Evolutionary conservation across 1,140 invertebrate genomes (phyloP).

Genomic region (Euura lappo): DNA sequence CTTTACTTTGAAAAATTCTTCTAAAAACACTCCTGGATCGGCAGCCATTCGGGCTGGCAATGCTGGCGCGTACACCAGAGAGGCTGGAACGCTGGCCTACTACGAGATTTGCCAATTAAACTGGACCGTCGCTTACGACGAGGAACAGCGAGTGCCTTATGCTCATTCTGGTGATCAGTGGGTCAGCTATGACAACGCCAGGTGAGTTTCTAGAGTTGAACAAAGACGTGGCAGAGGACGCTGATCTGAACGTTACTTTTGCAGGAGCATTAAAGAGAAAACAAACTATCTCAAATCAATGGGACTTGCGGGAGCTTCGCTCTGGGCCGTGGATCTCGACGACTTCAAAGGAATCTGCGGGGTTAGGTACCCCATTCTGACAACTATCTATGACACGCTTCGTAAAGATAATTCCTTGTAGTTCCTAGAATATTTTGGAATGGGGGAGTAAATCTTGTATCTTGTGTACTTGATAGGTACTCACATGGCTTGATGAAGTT

Average conservation of each 20-base stretch:
- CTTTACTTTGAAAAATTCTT: conserved; percentile 62
- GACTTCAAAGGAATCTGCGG: conserved; percentile 70
- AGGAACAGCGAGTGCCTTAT: too few relatives aligned
- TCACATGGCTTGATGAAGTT: too few relatives aligned
- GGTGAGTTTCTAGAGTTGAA: conserved; percentile 34
- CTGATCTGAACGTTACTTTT: neutral
- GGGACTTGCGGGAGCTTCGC: conserved; percentile 29
- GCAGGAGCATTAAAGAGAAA: conserved; percentile 62
- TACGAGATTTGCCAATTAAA: conserved; percentile 69
- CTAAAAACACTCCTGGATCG: conserved; percentile 60
- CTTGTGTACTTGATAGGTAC: too few relatives aligned
- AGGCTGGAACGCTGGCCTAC: conserved; percentile 76
- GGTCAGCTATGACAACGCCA: conserved; percentile 76
- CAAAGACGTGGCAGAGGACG: too few relatives aligned
- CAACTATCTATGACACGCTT: conserved; percentile 59
- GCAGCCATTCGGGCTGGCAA: conserved; percentile 62
- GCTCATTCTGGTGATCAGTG: conserved; percentile 66
- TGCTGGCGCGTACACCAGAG: conserved; percentile 73
- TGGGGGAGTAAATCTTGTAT: too few relatives aligned
- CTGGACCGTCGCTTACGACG: conserved; percentile 52
- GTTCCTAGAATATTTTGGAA: too few relatives aligned
- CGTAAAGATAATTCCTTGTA: conserved; percentile 14
- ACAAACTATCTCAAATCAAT: conserved; percentile 58
- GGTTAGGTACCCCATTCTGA: conserved; percentile 67
- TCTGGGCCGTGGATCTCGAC: conserved; percentile 79